Evolutionary conservation across 2,797 vertebrate species (phyloP).

Genomic region (Malurus leucopterus): DNA sequence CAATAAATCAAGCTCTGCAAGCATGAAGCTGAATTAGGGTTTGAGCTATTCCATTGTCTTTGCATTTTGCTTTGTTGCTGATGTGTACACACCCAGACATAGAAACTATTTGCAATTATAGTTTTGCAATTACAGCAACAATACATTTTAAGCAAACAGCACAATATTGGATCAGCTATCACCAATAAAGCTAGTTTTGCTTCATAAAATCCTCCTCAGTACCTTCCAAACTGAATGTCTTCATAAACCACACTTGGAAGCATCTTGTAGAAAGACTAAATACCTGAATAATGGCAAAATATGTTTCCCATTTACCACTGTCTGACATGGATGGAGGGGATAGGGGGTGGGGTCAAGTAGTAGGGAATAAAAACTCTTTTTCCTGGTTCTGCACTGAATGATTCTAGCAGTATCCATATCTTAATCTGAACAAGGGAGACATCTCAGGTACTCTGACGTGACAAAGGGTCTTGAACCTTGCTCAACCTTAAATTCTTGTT

Average conservation of each 20-base stretch:
- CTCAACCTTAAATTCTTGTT: background rate
- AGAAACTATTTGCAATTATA: conserved; percentile 50
- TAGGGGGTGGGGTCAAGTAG: accelerated
- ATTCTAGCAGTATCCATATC: background rate
- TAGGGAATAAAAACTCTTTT: background rate
- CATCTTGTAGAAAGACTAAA: conserved; percentile 1
- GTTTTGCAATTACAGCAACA: conserved; percentile 57
- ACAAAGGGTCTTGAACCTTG: background rate
- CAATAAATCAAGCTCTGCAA: conserved; percentile 70
- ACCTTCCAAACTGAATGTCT: conserved; percentile 11
- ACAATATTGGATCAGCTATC: conserved; percentile 36
- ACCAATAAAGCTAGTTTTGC: conserved; percentile 42
- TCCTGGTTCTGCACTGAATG: background rate
- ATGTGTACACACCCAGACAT: background rate
- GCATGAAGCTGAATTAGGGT: conserved; percentile 46
- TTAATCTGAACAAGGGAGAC: background rate
- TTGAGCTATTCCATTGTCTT: conserved; percentile 59
- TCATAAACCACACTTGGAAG: conserved; percentile 32
- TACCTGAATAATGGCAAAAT: background rate
- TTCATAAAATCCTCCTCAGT: conserved; percentile 46
- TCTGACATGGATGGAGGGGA: background rate
- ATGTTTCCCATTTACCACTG: background rate
- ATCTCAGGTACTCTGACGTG: background rate
- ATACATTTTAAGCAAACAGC: conserved; percentile 52
- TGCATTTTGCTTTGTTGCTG: conserved; percentile 46